Evolutionary conservation across 1,140 invertebrate species (phyloP), one percentile per base, ranked within the genome.

Genomic region (Pectinophora gossypiella): DNA sequence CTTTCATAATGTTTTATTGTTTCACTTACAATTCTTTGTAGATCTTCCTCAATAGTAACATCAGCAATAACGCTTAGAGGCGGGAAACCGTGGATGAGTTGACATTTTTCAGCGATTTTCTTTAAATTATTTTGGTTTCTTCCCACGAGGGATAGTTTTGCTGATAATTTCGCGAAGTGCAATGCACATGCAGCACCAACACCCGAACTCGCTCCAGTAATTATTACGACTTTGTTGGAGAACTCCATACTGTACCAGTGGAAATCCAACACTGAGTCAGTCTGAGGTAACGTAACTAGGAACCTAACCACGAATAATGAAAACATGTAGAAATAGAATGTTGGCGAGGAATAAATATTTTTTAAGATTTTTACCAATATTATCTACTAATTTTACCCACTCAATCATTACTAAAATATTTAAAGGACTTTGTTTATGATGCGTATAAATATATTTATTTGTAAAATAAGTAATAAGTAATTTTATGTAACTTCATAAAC

Each of bases 31-130:
- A 94, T 90, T 23, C 84, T 89, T 59, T 90, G 70, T 0, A 89
- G 83, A 64, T 94, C 92, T 12, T 78, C 78, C 70, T 94, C 92
- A 22, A 90, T 89, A 6, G 88, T 91, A 19, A 95, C 61, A 65
- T 95, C 94, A 0, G 91, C 94, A 35, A 81, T 79, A 10, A 92
- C 63, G 1, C 88, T 63, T 27, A 91, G 71, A 0, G 91, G 90
- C 68, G 66, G 63, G 1, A 46, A 47, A 12, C 63, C 67, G 19
- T 56, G 71, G 9, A 64, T 19, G 45, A 71, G 51, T 60, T 89
- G 78, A 67, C 95, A 96, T 54, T 92, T 76, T n/a, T 87, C 72
- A 0, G 90, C 90, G 10, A 92, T 81, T 63, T 73, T 53, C 9
- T 49, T 57, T 12, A 83, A 64, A 12, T 80, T 79, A 3, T 77